A percentile compares a stretch with the other conserved stretches of the same genome.
Evolutionary conservation across 2,888 invertebrate genomes (phyloP).

Genomic region (Orthonychiurus folsomi): DNA sequence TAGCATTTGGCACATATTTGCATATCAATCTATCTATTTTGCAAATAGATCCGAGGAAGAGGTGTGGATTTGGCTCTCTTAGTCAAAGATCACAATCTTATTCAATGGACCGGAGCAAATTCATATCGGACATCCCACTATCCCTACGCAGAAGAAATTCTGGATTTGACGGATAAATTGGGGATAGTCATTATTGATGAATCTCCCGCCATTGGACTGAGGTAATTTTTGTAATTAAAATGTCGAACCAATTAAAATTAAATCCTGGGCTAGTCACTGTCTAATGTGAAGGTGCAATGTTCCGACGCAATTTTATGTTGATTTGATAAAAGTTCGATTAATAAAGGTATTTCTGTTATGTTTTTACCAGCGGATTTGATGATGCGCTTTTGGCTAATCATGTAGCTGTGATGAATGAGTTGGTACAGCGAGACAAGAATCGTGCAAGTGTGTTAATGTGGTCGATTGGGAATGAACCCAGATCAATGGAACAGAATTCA

Average conservation of each 20-base stretch:
- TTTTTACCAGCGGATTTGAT: slow-evolving; percentile 44
- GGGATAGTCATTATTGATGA: slow-evolving; percentile 94
- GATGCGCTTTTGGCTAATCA: slow-evolving; percentile 68
- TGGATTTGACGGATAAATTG: slow-evolving; percentile 82
- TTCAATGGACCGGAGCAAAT: slow-evolving; percentile 93
- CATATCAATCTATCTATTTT: too few species aligned
- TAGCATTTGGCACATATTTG: too few species aligned
- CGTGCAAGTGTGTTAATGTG: slow-evolving; percentile 91
- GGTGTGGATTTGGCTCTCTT: slow-evolving; percentile 81
- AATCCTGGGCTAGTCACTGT: too few species aligned
- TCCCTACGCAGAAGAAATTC: slow-evolving; percentile 94
- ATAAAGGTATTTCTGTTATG: too few species aligned
- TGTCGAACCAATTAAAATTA: too few species aligned
- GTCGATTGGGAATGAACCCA: slow-evolving; percentile 93
- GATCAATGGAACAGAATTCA: slow-evolving; percentile 59
- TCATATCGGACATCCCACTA: slow-evolving; percentile 94
- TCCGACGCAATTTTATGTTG: background rate
- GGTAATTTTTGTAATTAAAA: too few species aligned
- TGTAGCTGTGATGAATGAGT: slow-evolving; percentile 71
- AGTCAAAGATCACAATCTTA: slow-evolving; percentile 82
- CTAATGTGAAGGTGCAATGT: too few species aligned
- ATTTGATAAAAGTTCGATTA: background rate
- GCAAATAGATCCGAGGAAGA: slow-evolving; percentile 85
- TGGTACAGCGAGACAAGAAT: slow-evolving; percentile 86
- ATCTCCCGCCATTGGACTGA: slow-evolving; percentile 84